Evolutionary conservation across 2,113 vertebrate species (phyloP).

Genomic region (Ginglymostoma cirratum): DNA sequence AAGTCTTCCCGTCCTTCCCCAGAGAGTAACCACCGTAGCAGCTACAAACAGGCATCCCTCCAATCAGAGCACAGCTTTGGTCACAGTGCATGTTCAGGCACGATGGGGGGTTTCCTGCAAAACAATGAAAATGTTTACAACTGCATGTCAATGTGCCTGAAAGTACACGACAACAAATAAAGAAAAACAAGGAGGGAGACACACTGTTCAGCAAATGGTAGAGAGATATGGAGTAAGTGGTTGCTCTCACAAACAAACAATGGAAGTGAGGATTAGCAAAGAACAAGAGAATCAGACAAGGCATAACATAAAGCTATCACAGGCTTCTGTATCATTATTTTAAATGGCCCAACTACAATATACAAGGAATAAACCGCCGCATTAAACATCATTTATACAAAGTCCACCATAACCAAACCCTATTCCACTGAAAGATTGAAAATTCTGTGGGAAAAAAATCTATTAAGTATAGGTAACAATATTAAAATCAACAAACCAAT

Average conservation of each 20-base stretch:
- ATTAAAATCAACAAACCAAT: not conserved
- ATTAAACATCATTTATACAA: not conserved
- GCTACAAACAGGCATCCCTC: conserved; percentile 40
- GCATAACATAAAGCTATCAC: not conserved
- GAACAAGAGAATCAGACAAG: not conserved
- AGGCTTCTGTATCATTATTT: not conserved
- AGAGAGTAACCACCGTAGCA: conserved; percentile 42
- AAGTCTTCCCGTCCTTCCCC: conserved; percentile 43
- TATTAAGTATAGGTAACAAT: not conserved
- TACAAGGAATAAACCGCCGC: not conserved
- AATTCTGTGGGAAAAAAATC: not conserved
- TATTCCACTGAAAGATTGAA: not conserved
- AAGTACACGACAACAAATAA: not conserved
- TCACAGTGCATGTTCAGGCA: conserved; percentile 41
- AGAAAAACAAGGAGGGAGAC: not conserved
- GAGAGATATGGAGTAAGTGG: not conserved
- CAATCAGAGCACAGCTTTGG: conserved; percentile 42
- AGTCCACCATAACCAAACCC: not conserved
- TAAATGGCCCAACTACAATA: not conserved
- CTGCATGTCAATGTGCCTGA: not conserved
- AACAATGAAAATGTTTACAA: not conserved
- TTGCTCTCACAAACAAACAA: not conserved
- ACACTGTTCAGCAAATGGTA: not conserved
- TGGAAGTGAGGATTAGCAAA: not conserved
- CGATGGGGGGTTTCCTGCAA: conserved; percentile 39